Conservation (phyloP, 2,113 vertebrate genomes). For the Ciconia maguari region DNA sequence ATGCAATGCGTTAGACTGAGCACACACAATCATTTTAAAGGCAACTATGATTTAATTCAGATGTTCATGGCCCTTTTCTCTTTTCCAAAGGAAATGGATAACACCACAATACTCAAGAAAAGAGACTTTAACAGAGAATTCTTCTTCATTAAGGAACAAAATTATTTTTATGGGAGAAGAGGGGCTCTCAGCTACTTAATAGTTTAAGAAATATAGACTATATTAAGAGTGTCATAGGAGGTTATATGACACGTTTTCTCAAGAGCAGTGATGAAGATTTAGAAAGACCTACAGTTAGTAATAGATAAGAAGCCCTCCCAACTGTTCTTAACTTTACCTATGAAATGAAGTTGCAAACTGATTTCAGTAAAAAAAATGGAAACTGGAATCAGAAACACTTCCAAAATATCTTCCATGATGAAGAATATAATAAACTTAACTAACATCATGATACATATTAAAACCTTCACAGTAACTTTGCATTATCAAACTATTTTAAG, state of each 20-base stretch:
- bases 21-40: neutral
- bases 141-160: neutral
- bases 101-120: neutral
- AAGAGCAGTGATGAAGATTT: neutral
- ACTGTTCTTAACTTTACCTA: neutral
- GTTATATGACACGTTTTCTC: neutral
- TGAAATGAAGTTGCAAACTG: neutral
- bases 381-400: neutral
- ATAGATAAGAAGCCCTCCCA: neutral
- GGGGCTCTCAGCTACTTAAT: neutral
- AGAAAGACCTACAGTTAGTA: neutral
- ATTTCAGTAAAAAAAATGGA: neutral
- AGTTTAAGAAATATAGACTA: neutral
- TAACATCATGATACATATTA: neutral
- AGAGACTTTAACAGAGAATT: neutral
- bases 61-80: neutral
- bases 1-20: neutral
- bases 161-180: neutral
- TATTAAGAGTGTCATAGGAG: neutral
- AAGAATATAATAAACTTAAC: neutral
- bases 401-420: neutral
- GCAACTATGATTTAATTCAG: neutral
- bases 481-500: neutral
- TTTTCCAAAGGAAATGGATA: neutral
- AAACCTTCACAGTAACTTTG: neutral